These are phyloP conservation scores for Calliphora vicina DNA, from an alignment of 1,140 invertebrate species.

Conservation along the genomic window DNA sequence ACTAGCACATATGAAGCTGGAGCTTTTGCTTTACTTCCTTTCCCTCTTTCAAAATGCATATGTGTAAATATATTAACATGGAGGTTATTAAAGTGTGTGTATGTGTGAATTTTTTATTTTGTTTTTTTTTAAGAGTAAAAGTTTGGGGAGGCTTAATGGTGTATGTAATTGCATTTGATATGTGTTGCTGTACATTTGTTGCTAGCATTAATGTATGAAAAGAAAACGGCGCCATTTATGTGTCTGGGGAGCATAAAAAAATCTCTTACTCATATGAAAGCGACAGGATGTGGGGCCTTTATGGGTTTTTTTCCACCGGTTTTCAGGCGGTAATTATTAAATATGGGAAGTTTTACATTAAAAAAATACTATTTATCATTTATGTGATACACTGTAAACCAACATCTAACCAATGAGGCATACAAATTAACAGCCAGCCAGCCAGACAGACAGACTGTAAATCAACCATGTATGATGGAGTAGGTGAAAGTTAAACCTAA, in stretches of 20 bases:
- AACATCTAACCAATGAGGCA: neutral
- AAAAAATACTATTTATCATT: conserved; percentile 1
- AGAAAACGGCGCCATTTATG: conserved; percentile 15
- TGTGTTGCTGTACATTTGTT: neutral
- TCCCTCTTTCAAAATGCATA: neutral
- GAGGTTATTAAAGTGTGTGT: neutral
- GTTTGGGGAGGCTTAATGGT: conserved; percentile 14
- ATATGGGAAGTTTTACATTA: conserved; percentile 13
- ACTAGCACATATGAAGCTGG: no score
- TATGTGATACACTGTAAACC: neutral
- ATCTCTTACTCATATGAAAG: neutral
- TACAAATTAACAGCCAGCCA: neutral
- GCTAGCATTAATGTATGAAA: neutral
- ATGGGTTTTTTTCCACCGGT: neutral
- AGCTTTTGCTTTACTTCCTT: no score
- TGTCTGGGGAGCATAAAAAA: neutral
- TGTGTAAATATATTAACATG: neutral
- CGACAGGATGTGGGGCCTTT: neutral
- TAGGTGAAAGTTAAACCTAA: neutral
- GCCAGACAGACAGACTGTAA: neutral
- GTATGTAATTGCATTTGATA: conserved; percentile 36
- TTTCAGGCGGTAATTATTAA: conserved; percentile 30
- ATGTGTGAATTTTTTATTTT: neutral
- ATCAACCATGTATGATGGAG: neutral
- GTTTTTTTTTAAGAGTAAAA: neutral